A percentile compares a stretch with the other conserved stretches of the same genome.
Evolutionary conservation across 35 echinoderm and acorn worm genomes (phyloP).

Genomic region (Apostichopus californicus): DNA sequence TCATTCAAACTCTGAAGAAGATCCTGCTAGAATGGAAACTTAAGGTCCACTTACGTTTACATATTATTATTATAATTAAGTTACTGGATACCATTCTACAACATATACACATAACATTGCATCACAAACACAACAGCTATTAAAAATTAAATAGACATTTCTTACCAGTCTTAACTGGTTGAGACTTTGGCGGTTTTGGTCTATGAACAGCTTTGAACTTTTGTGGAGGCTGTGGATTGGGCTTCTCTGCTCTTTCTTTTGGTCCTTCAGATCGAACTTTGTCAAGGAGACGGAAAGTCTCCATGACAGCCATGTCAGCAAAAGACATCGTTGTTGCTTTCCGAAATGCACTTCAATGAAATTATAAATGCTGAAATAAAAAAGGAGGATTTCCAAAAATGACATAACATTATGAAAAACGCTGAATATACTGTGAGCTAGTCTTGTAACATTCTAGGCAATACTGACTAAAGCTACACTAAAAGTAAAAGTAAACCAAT

Average conservation of each 20-base stretch:
- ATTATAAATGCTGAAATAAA: background rate
- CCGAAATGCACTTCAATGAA: background rate
- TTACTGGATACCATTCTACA: too few species aligned
- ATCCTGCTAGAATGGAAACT: too few species aligned
- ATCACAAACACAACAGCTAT: too few species aligned
- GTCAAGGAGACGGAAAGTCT: conserved; percentile 85
- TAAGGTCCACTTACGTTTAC: background rate
- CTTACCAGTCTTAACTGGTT: conserved; percentile 32
- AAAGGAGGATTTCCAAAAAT: background rate
- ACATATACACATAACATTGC: too few species aligned
- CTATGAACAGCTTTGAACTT: conserved; percentile 53
- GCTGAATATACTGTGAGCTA: too few species aligned
- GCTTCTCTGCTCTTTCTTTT: conserved; percentile 76
- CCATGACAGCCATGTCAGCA: conserved; percentile 97
- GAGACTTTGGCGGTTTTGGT: conserved; percentile 66
- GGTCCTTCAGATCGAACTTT: conserved; percentile 90
- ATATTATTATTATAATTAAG: too few species aligned
- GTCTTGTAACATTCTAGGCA: too few species aligned
- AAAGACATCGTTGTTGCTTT: conserved; percentile 72
- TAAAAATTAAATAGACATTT: background rate
- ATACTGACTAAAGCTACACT: too few species aligned
- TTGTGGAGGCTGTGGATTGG: conserved; percentile 59
- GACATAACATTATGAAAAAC: too few species aligned
- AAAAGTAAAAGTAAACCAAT: too few species aligned
- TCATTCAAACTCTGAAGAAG: background rate